Evolutionary conservation across 2,113 vertebrate species (phyloP), one percentile per base, ranked within the genome.

Genomic region (Periophthalmus modestus): DNA sequence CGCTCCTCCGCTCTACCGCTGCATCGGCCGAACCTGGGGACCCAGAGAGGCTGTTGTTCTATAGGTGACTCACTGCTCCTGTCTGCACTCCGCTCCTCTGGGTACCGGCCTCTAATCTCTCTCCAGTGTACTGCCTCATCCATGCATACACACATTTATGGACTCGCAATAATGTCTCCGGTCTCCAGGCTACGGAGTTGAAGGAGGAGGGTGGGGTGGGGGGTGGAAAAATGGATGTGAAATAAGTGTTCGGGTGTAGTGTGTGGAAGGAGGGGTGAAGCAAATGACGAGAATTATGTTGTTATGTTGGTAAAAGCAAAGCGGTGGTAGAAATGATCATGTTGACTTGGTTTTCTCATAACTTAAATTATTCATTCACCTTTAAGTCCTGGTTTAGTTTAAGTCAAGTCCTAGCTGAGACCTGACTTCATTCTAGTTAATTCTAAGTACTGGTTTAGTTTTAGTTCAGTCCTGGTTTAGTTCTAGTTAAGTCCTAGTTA

Each of bases 31-130:
- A 80, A 65, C 75, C 77, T 48, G 23, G 68, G 57, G 57, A 65
- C 75, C 79, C 54, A n/a, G 68, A 57, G 82, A 75, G 73, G 52
- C 70, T 78, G 28, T 82, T 78, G 84, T 87, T 83, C 85, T 83
- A 81, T 79, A 85, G 82, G 85, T 85, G 82, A 85, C 47, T 87
- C 80, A 87, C 59, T 87, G 77, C 73, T 72, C 71, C 82, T 72
- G 73, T 82, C 82, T 74, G 75, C 80, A 72, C 85, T 52, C 65
- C 55, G 75, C 65, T 82, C 78, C 73, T 79, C 65, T 77, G 81
- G 57, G 83, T 66, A 23, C 9, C 65, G 74, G 73, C 48, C 75
- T 72, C 23, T 85, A 85, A 87, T 81, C 72, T 79, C 63, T 69
- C 46, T 69, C 63, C 21, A 59, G 46, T 63, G 39, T 71, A 15